These are phyloP conservation scores for Phortica magna DNA, from an alignment of 2,888 invertebrate genomes.

Conservation along the genomic window DNA sequence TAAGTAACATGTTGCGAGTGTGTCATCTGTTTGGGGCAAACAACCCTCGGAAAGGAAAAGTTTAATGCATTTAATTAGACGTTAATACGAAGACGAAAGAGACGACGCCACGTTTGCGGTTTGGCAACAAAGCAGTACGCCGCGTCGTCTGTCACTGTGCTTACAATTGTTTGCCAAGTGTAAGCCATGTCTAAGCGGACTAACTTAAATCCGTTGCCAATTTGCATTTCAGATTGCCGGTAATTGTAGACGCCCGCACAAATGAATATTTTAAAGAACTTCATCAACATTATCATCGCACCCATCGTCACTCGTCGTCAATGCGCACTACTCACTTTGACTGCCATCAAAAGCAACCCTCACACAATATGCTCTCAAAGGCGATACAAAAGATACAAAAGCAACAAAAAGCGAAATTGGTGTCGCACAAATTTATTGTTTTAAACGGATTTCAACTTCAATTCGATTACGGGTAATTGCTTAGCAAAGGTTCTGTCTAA, in stretches of 20 bases:
- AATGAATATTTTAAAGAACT: constrained; percentile 27
- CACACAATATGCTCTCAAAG: background rate
- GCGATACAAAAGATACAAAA: background rate
- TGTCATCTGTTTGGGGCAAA: constrained; percentile 4
- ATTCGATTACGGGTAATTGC: constrained; percentile 69
- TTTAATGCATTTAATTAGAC: constrained; percentile 67
- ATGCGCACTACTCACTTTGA: constrained; percentile 5
- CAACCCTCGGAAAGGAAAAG: constrained; percentile 28
- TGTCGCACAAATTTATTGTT: constrained; percentile 61
- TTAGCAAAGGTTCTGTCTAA: constrained; percentile 64
- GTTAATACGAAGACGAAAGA: constrained; percentile 51
- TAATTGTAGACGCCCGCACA: constrained; percentile 9
- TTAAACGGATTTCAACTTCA: constrained; percentile 58
- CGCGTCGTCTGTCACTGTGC: background rate
- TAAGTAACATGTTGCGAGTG: constrained; percentile 15
- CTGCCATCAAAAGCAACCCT: constrained; percentile 21
- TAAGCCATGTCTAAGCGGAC: constrained; percentile 28
- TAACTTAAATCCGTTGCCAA: constrained; percentile 40
- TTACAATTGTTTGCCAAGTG: constrained; percentile 7
- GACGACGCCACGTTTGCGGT: constrained; percentile 52
- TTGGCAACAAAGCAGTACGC: constrained; percentile 15
- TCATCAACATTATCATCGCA: background rate
- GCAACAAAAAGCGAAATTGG: constrained; percentile 1
- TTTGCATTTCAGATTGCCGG: constrained; percentile 62
- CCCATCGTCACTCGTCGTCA: background rate